Base-by-base conservation (phyloP, 1,140 invertebrate species). In the Melipona quadrifasciata region DNA sequence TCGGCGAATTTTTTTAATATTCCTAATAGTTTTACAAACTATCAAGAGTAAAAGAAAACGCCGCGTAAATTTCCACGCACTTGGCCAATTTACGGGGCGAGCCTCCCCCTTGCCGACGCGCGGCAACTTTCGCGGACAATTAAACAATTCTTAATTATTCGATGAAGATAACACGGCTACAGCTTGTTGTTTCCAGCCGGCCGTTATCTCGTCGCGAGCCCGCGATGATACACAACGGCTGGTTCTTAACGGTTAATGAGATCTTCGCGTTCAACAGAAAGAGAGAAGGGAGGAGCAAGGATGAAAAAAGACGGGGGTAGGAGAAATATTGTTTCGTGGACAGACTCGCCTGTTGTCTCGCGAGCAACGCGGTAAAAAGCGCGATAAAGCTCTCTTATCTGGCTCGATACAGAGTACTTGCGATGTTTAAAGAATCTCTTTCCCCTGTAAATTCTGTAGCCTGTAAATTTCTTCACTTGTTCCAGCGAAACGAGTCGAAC, bases 81-180 rank as follows among this genome's bases (percentile, higher is more conserved):
- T 8, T 16, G 31, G 47, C 68, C n/a, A 47, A 88, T 89, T 82
- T 72, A 80, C 47, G 47, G 5, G 58, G 64, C 39, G 58, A 80
- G 70, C 74, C 83, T 76, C 64, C 87, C 80, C 58, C 53, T 73
- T 34, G 39, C 8, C 47, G 70, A 57, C 57, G 64, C 55, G 67
- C 80, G 87, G 86, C 88, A 89, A 86, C 19, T 75, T 82, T 17
- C 75, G 58, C 71, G 65, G 57, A 47, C 87, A 86, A 89, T 88
- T 89, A 88, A 83, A 88, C 88, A 89, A 89, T 86, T 89, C 80
- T 86, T 89, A 89, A 89, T 89, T 89, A 86, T 86, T 86, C 84
- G 80, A 86, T 78, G n/a, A 17, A 89, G 87, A 89, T 89, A 89
- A 84, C 72, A 70, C 87, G 58, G 73, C 70, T 65, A 34, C 80